phyloP scores from a whole-genome alignment of 2,888 invertebrate genomes.

The Anorthoa munda region DNA sequence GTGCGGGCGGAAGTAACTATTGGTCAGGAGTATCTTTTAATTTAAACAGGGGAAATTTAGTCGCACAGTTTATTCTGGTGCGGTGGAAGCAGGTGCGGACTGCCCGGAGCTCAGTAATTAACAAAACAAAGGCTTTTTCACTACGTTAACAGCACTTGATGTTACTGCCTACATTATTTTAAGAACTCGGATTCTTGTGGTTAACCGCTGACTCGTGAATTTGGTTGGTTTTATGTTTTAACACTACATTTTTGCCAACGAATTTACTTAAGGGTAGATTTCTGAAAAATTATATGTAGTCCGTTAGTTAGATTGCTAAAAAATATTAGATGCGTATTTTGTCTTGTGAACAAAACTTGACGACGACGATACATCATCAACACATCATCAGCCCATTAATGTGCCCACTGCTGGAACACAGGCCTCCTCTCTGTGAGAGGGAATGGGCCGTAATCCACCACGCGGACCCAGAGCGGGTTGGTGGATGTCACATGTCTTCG shows the following conservation, averaged over 20 bases:
- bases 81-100: constrained; percentile 84
- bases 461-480: no score
- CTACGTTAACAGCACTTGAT: constrained; percentile 83
- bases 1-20: constrained; percentile 74
- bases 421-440: no score
- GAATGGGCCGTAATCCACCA: no score
- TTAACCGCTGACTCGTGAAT: constrained; percentile 64
- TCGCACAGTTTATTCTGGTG: constrained; percentile 82
- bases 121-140: constrained; percentile 87
- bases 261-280: no score
- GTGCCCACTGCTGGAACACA: no score
- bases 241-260: not conserved
- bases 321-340: no score
- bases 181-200: constrained; percentile 78
- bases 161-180: constrained; percentile 81
- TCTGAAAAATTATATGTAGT: no score
- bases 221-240: constrained; percentile 34
- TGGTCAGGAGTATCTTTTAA: constrained; percentile 83
- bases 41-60: constrained; percentile 84
- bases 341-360: no score
- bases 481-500: no score
- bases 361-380: no score
- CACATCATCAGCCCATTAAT: no score
- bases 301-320: no score
- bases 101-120: constrained; percentile 83